phyloP scores from a whole-genome alignment of 1,140 invertebrate species.

The Pectinophora gossypiella region DNA sequence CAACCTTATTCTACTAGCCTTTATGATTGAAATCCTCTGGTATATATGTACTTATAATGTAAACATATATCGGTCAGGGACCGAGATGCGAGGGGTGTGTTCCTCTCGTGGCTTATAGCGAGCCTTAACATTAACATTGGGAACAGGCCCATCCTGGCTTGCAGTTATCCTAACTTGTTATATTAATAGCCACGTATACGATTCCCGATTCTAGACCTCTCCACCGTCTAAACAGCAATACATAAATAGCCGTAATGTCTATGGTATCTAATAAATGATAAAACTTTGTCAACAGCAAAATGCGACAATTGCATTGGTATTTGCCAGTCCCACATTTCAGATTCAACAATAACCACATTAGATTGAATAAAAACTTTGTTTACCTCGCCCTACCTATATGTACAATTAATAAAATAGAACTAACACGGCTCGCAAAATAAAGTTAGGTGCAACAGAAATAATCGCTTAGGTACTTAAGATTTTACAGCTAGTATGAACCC shows the following conservation, averaged over 20 bases:
- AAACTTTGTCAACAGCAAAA: constrained; percentile 44
- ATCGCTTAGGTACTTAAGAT: constrained; percentile 64
- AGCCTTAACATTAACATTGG: too few species aligned
- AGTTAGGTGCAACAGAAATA: constrained; percentile 67
- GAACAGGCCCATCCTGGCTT: too few species aligned
- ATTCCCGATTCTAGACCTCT: too few species aligned
- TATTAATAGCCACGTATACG: too few species aligned
- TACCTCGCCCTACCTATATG: constrained; percentile 67
- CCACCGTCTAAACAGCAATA: constrained; percentile 37
- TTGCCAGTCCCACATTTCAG: constrained; percentile 46
- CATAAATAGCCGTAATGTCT: constrained; percentile 46
- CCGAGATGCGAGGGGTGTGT: constrained; percentile 50
- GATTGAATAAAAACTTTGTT: constrained; percentile 53
- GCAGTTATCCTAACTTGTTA: too few species aligned
- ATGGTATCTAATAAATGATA: constrained; percentile 45
- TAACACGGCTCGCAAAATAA: constrained; percentile 65
- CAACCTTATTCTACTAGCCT: constrained; percentile 38
- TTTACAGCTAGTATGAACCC: constrained; percentile 61
- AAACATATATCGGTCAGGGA: constrained; percentile 39
- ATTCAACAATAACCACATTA: constrained; percentile 62
- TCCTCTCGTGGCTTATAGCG: constrained; percentile 23
- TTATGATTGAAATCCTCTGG: constrained; percentile 31
- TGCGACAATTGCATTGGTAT: constrained; percentile 59
- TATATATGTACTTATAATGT: constrained; percentile 45
- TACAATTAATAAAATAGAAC: constrained; percentile 65